Percentiles rank a stretch among this genome's conserved stretches.
Evolutionary conservation across 2,113 vertebrate genomes (phyloP).

Genomic region (Cyphomyrus discorhynchus): DNA sequence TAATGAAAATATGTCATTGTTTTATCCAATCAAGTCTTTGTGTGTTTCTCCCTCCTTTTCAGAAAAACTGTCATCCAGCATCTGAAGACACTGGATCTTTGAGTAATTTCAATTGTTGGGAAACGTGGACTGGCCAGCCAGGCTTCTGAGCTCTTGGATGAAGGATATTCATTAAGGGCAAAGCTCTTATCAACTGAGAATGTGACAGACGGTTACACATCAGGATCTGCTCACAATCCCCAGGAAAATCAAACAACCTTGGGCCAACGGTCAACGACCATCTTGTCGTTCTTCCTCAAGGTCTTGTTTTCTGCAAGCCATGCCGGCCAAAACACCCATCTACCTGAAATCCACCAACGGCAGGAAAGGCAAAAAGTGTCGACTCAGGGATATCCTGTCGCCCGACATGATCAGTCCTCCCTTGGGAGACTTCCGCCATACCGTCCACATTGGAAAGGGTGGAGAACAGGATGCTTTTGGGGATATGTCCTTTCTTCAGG

Average conservation of each 20-base stretch:
- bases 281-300: slow-evolving; percentile 25
- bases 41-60: slow-evolving; percentile 40
- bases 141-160: neutral
- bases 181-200: slow-evolving; percentile 44
- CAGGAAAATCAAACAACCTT: neutral
- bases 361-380: slow-evolving; percentile 96
- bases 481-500: slow-evolving; percentile 95
- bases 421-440: slow-evolving; percentile 94
- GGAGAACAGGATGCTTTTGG: slow-evolving; percentile 90
- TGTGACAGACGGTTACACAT: slow-evolving; percentile 48
- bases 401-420: slow-evolving; percentile 98
- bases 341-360: slow-evolving; percentile 88
- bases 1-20: neutral
- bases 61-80: slow-evolving; percentile 36
- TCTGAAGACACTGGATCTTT: slow-evolving; percentile 5
- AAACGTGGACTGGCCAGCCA: neutral
- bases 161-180: neutral
- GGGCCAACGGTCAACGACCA: neutral
- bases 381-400: slow-evolving; percentile 88
- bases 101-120: neutral
- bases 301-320: slow-evolving; percentile 48
- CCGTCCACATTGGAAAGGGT: slow-evolving; percentile 91
- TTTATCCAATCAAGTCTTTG: slow-evolving; percentile 1
- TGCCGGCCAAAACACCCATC: slow-evolving; percentile 97
- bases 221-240: slow-evolving; percentile 22